A percentile compares a stretch with the other conserved stretches of the same genome.
Conservation (phyloP, 1,140 invertebrate species). For the Drosophila albomicans region DNA sequence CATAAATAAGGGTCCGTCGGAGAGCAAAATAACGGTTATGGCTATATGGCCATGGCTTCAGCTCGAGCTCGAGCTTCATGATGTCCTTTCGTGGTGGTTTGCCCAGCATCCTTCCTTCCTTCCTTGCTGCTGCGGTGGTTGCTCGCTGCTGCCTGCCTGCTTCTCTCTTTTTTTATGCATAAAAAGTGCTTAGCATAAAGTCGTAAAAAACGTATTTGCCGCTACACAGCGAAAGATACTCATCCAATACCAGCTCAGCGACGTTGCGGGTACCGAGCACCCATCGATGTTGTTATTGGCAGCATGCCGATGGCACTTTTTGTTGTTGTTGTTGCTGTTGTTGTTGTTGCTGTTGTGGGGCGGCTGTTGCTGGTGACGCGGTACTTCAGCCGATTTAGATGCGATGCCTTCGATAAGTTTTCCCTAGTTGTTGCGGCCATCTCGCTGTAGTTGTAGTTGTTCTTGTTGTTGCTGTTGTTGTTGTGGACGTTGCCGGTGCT, state of each 20-base stretch:
- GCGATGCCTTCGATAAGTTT: slow-evolving; percentile 67
- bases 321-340: slow-evolving; percentile 27
- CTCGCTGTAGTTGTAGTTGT: slow-evolving; percentile 29
- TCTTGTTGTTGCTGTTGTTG: slow-evolving; percentile 37
- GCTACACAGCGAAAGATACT: slow-evolving; percentile 46
- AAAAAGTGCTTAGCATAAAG: slow-evolving; percentile 83
- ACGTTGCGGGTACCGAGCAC: slow-evolving; percentile 13
- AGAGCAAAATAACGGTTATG: slow-evolving; percentile 77
- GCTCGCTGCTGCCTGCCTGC: slow-evolving; percentile 37
- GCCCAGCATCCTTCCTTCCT: slow-evolving; percentile 18
- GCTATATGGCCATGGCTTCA: slow-evolving; percentile 31
- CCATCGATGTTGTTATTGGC: slow-evolving; percentile 73
- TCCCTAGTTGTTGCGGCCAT: slow-evolving; percentile 20
- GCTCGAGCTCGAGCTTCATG: background rate
- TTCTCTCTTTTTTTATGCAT: slow-evolving; percentile 68
- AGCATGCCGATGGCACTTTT: slow-evolving; percentile 61
- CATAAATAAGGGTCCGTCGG: slow-evolving; percentile 73
- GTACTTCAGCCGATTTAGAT: slow-evolving; percentile 67
- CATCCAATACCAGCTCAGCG: slow-evolving; percentile 36
- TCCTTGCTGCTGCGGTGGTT: slow-evolving; percentile 61
- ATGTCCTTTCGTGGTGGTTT: slow-evolving; percentile 46
- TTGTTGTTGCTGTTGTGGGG: slow-evolving; percentile 37
- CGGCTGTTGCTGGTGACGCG: slow-evolving; percentile 28
- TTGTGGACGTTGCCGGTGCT: slow-evolving; percentile 59
- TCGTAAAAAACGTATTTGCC: slow-evolving; percentile 83